Conservation (phyloP, 2,888 invertebrate species). For the Glaucopsyche alexis region DNA sequence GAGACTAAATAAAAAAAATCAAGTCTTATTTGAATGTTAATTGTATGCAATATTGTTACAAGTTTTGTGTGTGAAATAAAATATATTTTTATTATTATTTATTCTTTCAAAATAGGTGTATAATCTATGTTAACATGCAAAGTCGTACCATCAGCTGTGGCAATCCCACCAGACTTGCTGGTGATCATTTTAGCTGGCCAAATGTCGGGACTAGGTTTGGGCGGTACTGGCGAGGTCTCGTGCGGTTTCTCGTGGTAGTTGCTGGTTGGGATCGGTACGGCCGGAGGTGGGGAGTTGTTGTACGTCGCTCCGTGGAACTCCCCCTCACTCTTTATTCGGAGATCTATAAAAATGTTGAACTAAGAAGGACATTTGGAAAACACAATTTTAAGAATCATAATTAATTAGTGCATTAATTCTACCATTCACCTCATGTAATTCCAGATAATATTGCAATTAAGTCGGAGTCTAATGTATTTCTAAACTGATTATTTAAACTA, state of each 20-base stretch:
- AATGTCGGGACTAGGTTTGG: slow-evolving; percentile 80
- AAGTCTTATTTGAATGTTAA: too few species aligned
- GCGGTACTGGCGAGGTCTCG: slow-evolving; percentile 76
- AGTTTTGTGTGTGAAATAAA: too few species aligned
- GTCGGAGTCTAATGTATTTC: not conserved
- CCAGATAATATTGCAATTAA: slow-evolving; percentile 10
- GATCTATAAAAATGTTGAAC: slow-evolving; percentile 76
- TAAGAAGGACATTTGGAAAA: not conserved
- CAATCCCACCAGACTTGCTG: slow-evolving; percentile 89
- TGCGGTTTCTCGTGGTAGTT: slow-evolving; percentile 72
- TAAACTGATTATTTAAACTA: not conserved
- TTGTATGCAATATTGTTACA: too few species aligned
- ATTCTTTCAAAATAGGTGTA: too few species aligned
- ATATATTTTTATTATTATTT: too few species aligned
- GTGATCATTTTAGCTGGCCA: slow-evolving; percentile 83
- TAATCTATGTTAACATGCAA: not conserved
- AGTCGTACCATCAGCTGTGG: slow-evolving; percentile 89
- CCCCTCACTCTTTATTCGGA: slow-evolving; percentile 87
- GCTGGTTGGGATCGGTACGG: slow-evolving; percentile 70
- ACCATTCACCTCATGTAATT: not conserved
- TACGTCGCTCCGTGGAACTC: slow-evolving; percentile 75
- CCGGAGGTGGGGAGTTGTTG: slow-evolving; percentile 81
- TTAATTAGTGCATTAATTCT: not conserved
- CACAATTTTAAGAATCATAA: not conserved
- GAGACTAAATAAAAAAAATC: too few species aligned